Percentiles rank a stretch among this genome's conserved stretches.
Evolutionary conservation across 35 echinoderm and acorn worm genomes (phyloP).

Genomic region (Patiria miniata): DNA sequence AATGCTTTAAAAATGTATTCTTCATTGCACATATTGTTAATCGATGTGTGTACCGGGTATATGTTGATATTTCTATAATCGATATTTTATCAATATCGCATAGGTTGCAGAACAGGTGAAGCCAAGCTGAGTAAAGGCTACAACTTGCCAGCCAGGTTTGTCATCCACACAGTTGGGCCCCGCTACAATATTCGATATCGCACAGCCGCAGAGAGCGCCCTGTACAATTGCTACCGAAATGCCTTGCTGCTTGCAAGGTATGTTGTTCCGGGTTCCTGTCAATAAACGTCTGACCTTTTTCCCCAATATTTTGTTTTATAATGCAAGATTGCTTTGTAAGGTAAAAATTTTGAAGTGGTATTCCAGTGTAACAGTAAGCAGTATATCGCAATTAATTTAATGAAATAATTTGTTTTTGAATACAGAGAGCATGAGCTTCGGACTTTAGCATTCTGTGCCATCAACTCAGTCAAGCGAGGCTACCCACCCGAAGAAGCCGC

Average conservation of each 20-base stretch:
- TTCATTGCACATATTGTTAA: too few relatives aligned
- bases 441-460: slow-evolving; percentile 75
- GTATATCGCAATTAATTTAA: too few relatives aligned
- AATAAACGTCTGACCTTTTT: too few relatives aligned
- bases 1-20: too few relatives aligned
- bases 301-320: neutral
- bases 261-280: neutral
- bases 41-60: too few relatives aligned
- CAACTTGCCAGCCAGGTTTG: slow-evolving; percentile 67
- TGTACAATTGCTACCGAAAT: slow-evolving; percentile 98
- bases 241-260: slow-evolving; percentile 83
- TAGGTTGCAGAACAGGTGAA: slow-evolving; percentile 93
- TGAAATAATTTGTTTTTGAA: slow-evolving; percentile 20
- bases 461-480: slow-evolving; percentile 80
- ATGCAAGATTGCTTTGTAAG: neutral
- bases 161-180: slow-evolving; percentile 94
- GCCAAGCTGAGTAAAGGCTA: slow-evolving; percentile 92
- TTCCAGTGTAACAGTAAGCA: neutral
- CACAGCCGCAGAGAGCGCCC: slow-evolving; percentile 92
- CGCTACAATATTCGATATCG: slow-evolving; percentile 93
- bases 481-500: slow-evolving; percentile 95
- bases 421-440: slow-evolving; percentile 88
- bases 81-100: slow-evolving; percentile 4
- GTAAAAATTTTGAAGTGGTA: neutral
- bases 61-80: too few relatives aligned